Base-by-base conservation (phyloP, 2,888 invertebrate species). In the Eucriotettix oculatus region DNA sequence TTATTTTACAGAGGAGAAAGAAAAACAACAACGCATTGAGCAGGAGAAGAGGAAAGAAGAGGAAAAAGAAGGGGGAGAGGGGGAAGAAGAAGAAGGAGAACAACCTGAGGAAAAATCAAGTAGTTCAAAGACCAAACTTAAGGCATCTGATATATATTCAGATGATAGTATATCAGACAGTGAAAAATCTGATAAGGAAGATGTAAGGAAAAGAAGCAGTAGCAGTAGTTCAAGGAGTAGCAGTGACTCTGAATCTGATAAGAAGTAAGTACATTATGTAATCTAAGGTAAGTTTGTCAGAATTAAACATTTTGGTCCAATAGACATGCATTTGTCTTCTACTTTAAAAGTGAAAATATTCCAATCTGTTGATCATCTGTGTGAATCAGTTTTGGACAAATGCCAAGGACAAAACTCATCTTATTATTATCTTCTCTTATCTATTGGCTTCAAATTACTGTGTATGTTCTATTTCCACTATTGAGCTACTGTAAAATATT, bases 101-200 rank as follows among this genome's bases (percentile, higher is more conserved):
- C 60, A 64, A 57, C 61, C 80, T 63, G 76, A 77, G 57, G 80
- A 78, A 65, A 79, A 79, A 63, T 57, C 56, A 7, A 59, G 59
- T 53, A 63, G 69, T 14, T 66, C 75, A 60, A 72, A 85, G 67
- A 84, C 86, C 11, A 94, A 94, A 69, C 75, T 92, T 43, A 95
- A 95, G 71, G 91, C 96, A 0, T 94, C 94, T 0, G 96, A 96
- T 70, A 91, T 97, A 61, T 97, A 96, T 73, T 96, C 96, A 0
- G 91, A 91, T 67, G 90, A 91, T 67, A 84, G 86, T 10, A 85
- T 84, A 0, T 82, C 83, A 7, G 84, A 84, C 61, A 83, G 83
- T 40, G 87, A 87, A 43, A 84, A 84, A 67, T 77, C 78, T 59
- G 72, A 66, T n/a, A 66, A 66, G 55, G 60, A 57, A 58, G 63